A percentile compares a stretch with the other conserved stretches of the same genome.
Evolutionary conservation across 2,888 invertebrate species (phyloP).

Genomic region (Cartodere bifasciata): DNA sequence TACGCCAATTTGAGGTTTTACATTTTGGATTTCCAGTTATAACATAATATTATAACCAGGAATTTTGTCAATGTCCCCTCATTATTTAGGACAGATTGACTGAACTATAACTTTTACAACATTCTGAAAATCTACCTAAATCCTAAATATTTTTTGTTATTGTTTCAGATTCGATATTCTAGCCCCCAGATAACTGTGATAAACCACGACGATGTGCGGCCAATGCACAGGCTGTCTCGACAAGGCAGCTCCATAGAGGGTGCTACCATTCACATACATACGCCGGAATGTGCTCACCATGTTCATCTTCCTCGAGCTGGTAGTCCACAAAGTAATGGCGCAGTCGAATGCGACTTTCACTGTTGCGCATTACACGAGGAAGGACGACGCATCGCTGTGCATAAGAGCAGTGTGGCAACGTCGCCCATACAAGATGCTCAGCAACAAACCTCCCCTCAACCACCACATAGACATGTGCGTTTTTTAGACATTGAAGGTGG

Average conservation of each 20-base stretch:
- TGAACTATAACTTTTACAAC: too few relatives aligned
- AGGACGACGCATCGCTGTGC: conserved; percentile 80
- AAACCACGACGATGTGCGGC: conserved; percentile 73
- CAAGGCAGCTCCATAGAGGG: conserved; percentile 54
- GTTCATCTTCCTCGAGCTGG: conserved; percentile 51
- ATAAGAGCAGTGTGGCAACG: conserved; percentile 85
- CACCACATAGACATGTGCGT: conserved; percentile 66
- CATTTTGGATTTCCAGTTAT: too few relatives aligned
- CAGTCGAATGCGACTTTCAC: conserved; percentile 83
- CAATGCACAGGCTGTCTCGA: conserved; percentile 37
- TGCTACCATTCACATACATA: conserved; percentile 67
- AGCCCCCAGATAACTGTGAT: conserved; percentile 88
- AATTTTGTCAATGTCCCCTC: too few relatives aligned
- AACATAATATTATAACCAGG: too few relatives aligned
- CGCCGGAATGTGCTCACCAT: conserved; percentile 69
- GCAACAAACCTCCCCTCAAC: conserved; percentile 34
- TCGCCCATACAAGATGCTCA: conserved; percentile 68
- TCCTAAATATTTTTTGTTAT: conserved; percentile 24
- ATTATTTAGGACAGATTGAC: too few relatives aligned
- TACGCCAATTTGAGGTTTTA: too few relatives aligned
- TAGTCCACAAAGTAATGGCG: conserved; percentile 46
- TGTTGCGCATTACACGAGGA: conserved; percentile 92
- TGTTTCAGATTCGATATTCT: conserved; percentile 33
- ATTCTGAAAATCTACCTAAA: too few relatives aligned
- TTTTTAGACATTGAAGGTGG: conserved; percentile 67